These are phyloP conservation scores for Papilio helenus DNA, from an alignment of 1,140 invertebrate species.

Conservation along the genomic window DNA sequence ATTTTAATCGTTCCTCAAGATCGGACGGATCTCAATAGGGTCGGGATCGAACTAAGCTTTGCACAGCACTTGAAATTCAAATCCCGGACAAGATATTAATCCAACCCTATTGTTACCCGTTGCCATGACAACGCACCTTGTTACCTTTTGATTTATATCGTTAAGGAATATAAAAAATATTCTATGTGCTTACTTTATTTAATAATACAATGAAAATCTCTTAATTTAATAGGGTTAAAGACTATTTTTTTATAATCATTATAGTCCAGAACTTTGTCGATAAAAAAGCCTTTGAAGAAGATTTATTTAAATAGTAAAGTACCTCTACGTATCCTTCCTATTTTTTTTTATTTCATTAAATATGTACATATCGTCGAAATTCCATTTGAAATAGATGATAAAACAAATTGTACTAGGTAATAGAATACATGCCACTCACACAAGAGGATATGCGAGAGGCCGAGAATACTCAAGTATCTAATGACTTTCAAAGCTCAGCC, in stretches of 20 bases:
- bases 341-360: no score
- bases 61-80: constrained; percentile 79
- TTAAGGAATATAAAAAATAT: background rate
- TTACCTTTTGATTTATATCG: constrained; percentile 10
- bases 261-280: no score
- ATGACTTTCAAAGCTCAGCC: constrained; percentile 23
- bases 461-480: constrained; percentile 9
- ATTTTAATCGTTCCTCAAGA: constrained; percentile 42
- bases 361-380: background rate
- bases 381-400: background rate
- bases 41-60: constrained; percentile 66
- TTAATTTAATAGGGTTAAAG: no score
- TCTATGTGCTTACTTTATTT: background rate
- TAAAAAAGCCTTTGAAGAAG: no score
- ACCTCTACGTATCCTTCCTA: no score
- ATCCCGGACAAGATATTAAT: constrained; percentile 74
- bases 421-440: background rate
- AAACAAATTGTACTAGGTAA: constrained; percentile 4
- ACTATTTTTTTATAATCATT: no score
- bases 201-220: background rate
- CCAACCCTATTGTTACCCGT: constrained; percentile 64
- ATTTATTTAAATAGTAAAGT: no score
- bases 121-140: constrained; percentile 47
- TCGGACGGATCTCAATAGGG: constrained; percentile 56
- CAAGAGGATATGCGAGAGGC: background rate